These are phyloP conservation scores for Megalops cyprinoides DNA, from an alignment of 2,797 vertebrate species.

Conservation along the genomic window DNA sequence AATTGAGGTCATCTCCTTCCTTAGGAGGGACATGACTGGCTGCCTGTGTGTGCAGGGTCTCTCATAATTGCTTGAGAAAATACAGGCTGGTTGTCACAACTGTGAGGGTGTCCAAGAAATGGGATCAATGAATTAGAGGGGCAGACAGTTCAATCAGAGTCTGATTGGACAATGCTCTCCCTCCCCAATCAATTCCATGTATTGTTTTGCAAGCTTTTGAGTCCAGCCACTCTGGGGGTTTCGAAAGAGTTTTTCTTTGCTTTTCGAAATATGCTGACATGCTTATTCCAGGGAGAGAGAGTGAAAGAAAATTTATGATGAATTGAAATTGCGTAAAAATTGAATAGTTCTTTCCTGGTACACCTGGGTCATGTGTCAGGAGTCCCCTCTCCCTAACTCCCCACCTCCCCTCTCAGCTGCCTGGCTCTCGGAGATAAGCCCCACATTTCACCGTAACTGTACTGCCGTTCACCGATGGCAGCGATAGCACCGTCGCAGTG, in stretches of 20 bases:
- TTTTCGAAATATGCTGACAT: too few species aligned
- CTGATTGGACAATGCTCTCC: neutral
- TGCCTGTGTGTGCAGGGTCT: neutral
- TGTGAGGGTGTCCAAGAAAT: neutral
- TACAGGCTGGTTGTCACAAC: neutral
- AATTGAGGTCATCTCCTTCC: conserved; percentile 10
- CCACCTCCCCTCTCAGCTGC: neutral
- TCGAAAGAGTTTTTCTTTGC: too few species aligned
- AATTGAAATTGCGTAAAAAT: too few species aligned
- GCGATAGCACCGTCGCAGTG: neutral
- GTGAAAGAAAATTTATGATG: neutral
- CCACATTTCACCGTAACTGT: neutral
- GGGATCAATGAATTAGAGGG: conserved; percentile 7
- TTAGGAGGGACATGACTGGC: neutral
- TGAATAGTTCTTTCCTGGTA: too few species aligned
- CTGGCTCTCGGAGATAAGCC: conserved; percentile 18
- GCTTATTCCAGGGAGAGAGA: neutral
- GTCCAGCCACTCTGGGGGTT: too few species aligned
- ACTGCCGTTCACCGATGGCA: neutral
- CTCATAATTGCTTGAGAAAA: conserved; percentile 21
- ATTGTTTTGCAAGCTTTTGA: too few species aligned
- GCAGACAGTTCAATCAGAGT: neutral
- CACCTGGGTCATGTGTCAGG: neutral
- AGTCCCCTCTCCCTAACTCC: neutral
- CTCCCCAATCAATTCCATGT: too few species aligned